These are phyloP conservation scores for Nomada hirtipes DNA, from an alignment of 2,888 invertebrate species.

Conservation along the genomic window DNA sequence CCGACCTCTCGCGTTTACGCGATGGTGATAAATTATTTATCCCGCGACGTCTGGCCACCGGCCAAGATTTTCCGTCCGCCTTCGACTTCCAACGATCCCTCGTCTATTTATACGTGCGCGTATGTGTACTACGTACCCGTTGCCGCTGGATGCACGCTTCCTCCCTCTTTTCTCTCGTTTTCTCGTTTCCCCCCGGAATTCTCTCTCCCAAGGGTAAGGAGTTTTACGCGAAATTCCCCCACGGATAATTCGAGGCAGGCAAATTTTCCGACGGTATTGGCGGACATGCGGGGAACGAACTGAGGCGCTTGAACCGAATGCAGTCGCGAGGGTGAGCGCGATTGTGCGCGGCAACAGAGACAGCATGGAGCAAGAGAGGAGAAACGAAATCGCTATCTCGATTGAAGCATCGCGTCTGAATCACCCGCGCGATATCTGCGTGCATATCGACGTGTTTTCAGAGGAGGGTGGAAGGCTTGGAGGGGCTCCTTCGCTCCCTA, in stretches of 20 bases:
- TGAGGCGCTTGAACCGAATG: neutral
- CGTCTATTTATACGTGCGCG: slow-evolving; percentile 59
- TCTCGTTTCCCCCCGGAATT: neutral
- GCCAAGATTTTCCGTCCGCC: slow-evolving; percentile 74
- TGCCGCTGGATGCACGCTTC: neutral
- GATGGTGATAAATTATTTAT: slow-evolving; percentile 80
- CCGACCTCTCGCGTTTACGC: slow-evolving; percentile 70
- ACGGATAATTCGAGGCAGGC: neutral
- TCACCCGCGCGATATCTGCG: slow-evolving; percentile 57
- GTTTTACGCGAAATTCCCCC: neutral
- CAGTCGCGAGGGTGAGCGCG: neutral
- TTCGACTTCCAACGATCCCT: slow-evolving; percentile 48
- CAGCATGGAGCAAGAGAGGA: neutral
- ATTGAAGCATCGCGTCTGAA: slow-evolving; percentile 51
- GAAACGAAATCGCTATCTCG: slow-evolving; percentile 50
- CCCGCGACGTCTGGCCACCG: slow-evolving; percentile 76
- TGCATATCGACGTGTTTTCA: slow-evolving; percentile 66
- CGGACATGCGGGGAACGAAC: slow-evolving; percentile 14
- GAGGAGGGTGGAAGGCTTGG: slow-evolving; percentile 2
- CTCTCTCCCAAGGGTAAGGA: too few species aligned
- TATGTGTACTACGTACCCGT: slow-evolving; percentile 8
- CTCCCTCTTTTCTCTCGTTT: neutral
- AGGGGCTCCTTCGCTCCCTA: slow-evolving; percentile 59
- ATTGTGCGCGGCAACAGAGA: neutral
- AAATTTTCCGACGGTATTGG: slow-evolving; percentile 26